Conservation (phyloP, 2,888 invertebrate genomes). For the Dicycla oo region DNA sequence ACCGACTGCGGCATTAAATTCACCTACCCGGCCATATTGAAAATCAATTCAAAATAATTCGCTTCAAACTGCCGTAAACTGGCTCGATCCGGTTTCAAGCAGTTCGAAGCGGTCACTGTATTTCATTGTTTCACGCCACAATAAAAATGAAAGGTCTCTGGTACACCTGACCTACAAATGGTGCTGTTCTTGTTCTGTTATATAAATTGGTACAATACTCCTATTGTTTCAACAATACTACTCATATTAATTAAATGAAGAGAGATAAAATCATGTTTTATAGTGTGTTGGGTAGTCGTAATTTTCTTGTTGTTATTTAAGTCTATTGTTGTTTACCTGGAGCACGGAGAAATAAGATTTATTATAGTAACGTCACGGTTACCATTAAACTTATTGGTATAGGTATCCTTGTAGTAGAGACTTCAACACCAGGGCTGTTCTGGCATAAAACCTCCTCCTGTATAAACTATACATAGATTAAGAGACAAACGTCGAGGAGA, state of each 20-base stretch:
- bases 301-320: slow-evolving; percentile 13
- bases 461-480: too few relatives aligned
- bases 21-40: slow-evolving; percentile 24
- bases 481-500: too few relatives aligned
- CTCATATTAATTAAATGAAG: slow-evolving; percentile 25
- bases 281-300: not conserved
- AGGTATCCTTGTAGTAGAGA: too few relatives aligned
- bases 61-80: slow-evolving; percentile 48
- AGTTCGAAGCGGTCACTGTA: slow-evolving; percentile 43
- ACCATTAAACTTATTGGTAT: slow-evolving; percentile 2
- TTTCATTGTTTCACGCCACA: slow-evolving; percentile 58
- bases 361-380: not conserved
- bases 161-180: slow-evolving; percentile 52
- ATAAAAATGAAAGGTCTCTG: slow-evolving; percentile 49
- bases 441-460: too few relatives aligned
- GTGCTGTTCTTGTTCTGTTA: slow-evolving; percentile 19
- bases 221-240: slow-evolving; percentile 35
- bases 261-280: slow-evolving; percentile 31
- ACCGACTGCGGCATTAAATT: slow-evolving; percentile 9
- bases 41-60: slow-evolving; percentile 47
- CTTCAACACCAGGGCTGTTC: too few relatives aligned
- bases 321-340: slow-evolving; percentile 22
- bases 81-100: slow-evolving; percentile 51
- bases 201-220: slow-evolving; percentile 31
- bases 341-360: slow-evolving; percentile 8